A percentile compares a stretch with the other conserved stretches of the same genome.
These are phyloP conservation scores for Typhlomys cinereus DNA, from an alignment of 2,113 vertebrate species.

Conservation along the genomic window DNA sequence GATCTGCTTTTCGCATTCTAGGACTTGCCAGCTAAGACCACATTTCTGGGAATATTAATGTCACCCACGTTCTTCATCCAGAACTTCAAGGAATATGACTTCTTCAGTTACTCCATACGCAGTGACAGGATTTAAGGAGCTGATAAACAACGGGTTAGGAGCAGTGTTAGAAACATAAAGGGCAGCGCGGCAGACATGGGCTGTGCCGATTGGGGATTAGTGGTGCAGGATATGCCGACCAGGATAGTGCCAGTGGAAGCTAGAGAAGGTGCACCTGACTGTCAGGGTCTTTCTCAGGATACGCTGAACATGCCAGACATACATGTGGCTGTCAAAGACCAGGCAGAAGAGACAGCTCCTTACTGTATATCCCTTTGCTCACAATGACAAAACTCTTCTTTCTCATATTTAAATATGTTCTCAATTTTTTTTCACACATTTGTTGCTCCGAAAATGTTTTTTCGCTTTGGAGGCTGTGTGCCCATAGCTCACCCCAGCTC, in stretches of 20 bases:
- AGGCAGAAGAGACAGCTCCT: not conserved
- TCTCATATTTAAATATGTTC: not conserved
- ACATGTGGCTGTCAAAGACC: not conserved
- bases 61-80: not conserved
- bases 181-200: not conserved
- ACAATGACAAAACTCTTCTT: not conserved
- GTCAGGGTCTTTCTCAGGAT: not conserved
- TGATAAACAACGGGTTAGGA: not conserved
- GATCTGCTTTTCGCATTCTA: fast-evolving
- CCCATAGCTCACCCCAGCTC: fast-evolving
- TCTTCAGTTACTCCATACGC: not conserved
- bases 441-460: not conserved
- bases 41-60: not conserved
- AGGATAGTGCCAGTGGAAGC: not conserved
- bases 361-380: no score
- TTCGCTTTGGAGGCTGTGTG: not conserved
- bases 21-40: not conserved
- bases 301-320: not conserved
- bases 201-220: fast-evolving
- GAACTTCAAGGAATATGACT: not conserved
- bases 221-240: not conserved
- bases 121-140: not conserved
- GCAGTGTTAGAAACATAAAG: not conserved
- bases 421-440: not conserved
- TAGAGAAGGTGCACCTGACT: not conserved